phyloP scores from a whole-genome alignment of 64 coral and sea anemone genomes.

The Pachyseris speciosa region DNA sequence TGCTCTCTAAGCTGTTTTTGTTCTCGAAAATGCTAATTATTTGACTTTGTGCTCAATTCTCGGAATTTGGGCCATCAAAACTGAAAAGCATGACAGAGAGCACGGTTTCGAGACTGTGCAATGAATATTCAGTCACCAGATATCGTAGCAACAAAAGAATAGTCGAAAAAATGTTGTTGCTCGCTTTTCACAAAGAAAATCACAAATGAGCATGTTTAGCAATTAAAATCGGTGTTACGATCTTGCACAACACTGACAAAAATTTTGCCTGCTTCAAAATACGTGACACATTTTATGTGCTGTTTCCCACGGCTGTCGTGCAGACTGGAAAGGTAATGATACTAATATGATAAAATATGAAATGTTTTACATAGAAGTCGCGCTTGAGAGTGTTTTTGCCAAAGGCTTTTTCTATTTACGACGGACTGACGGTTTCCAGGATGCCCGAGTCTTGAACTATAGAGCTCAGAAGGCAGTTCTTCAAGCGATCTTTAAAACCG shows the following conservation, averaged over 20 bases:
- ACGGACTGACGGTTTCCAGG: not conserved
- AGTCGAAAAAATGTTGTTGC: not conserved
- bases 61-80: not conserved
- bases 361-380: not conserved
- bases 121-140: not conserved
- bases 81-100: not conserved
- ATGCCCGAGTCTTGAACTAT: not conserved
- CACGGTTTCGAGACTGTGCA: not conserved
- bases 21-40: no score
- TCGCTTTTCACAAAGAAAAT: not conserved
- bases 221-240: not conserved
- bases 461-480: not conserved
- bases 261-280: no score
- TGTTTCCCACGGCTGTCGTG: not conserved
- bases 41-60: no score
- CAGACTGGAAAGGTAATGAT: not conserved
- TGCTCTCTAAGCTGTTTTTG: no score
- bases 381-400: not conserved
- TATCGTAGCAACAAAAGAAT: not conserved
- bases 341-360: not conserved
- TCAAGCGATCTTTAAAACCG: not conserved
- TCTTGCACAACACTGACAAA: not conserved
- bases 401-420: not conserved
- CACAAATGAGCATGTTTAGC: not conserved
- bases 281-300: no score